phyloP scores from a whole-genome alignment of 2,888 invertebrate genomes.

The Syrista parreyssii region DNA sequence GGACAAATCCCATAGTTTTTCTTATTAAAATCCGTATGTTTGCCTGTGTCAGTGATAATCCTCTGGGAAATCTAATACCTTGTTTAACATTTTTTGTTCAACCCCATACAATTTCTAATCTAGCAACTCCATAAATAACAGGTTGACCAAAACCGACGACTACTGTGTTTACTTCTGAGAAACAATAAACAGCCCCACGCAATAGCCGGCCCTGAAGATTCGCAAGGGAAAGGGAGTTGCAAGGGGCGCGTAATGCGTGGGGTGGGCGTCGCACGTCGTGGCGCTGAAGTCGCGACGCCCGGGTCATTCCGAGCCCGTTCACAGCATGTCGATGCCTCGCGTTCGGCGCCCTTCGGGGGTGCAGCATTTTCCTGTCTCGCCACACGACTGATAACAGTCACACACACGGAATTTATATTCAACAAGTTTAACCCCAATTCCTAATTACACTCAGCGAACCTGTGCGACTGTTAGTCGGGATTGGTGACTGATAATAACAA shows the following conservation, averaged over 20 bases:
- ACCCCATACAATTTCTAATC: not conserved
- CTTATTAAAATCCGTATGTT: not conserved
- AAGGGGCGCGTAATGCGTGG: not conserved
- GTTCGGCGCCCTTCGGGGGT: conserved; percentile 58
- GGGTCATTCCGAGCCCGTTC: conserved; percentile 60
- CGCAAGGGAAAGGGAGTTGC: not conserved
- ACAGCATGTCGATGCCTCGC: conserved; percentile 60
- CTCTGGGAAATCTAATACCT: not conserved
- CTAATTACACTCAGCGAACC: conserved; percentile 5
- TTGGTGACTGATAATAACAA: not conserved
- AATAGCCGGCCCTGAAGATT: not conserved
- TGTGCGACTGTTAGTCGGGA: not conserved
- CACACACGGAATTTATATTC: conserved; percentile 21
- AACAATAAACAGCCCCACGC: not conserved
- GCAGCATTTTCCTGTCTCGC: conserved; percentile 36
- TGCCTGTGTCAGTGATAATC: not conserved
- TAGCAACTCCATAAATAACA: not conserved
- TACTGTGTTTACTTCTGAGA: not conserved
- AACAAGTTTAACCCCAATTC: conserved; percentile 27
- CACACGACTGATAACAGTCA: conserved; percentile 29
- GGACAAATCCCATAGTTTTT: not conserved
- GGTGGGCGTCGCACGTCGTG: conserved; percentile 39
- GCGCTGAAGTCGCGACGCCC: conserved; percentile 61
- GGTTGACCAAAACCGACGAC: not conserved
- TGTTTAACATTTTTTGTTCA: not conserved